phyloP scores from a whole-genome alignment of 37 sponge, comb jelly and placozoan genomes.

The Mnemiopsis leidyi region DNA sequence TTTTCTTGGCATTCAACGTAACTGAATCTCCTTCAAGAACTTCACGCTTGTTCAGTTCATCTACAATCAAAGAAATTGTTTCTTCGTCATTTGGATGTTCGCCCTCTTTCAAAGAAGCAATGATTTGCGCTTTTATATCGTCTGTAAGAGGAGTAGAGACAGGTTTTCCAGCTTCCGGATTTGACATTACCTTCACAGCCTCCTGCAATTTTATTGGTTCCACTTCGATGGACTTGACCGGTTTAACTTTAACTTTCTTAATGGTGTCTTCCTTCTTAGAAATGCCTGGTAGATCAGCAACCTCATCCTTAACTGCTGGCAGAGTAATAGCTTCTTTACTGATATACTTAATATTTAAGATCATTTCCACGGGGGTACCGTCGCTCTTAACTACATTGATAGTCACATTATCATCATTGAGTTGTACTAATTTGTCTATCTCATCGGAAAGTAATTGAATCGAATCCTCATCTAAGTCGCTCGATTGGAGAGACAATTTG shows the following conservation, averaged over 20 bases:
- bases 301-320: neutral
- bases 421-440: neutral
- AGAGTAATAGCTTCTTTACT: neutral
- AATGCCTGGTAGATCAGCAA: neutral
- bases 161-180: neutral
- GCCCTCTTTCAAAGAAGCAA: neutral
- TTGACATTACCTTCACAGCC: neutral
- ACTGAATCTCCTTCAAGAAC: neutral
- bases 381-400: neutral
- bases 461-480: neutral
- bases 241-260: neutral
- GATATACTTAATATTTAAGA: neutral
- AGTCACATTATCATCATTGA: neutral
- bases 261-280: neutral
- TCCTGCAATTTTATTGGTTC: neutral
- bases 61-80: neutral
- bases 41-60: neutral
- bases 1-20: conserved; percentile 6
- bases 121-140: neutral
- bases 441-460: neutral
- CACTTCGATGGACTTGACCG: neutral
- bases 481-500: neutral
- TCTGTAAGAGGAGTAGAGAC: conserved; percentile 15
- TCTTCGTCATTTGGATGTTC: neutral
- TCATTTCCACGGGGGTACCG: neutral